Base-by-base conservation (phyloP, 2,888 invertebrate genomes). In the Choristoneura rosaceana region DNA sequence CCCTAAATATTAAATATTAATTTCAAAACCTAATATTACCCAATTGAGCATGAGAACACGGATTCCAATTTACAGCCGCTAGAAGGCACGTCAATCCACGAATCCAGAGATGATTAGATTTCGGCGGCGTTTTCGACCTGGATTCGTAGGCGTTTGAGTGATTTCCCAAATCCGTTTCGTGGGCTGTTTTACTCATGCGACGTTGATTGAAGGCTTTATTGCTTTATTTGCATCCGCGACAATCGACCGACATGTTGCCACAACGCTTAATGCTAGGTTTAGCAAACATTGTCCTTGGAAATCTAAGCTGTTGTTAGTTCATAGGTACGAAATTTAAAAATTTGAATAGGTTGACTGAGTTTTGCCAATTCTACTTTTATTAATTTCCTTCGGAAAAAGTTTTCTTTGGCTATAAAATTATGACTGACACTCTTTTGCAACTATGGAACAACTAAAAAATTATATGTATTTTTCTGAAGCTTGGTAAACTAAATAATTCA, bases 51-150 rank as follows among this genome's bases (percentile, higher is more conserved):
- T 55, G 25, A 4, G 59, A 34, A 15, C 50, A n/a, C 52, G 47
- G 17, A 58, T 62, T 63, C 17, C 47, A 71, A 68, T 71, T 71
- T 61, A 17, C 58, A 58, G 14, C 52, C 67, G 47, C 55, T 63
- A 59, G 14, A 50, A 43, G 47, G 58, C 45, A 62, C n/a, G 34
- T 47, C 70, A 41, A 63, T 55, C n/a, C 65, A 62, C 60, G 64
- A 64, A 59, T 59, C 67, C 43, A 25, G 62, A 68, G 58, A 71
- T 68, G 41, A 71, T 71, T 71, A 25, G 63, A 71, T 71, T 71
- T 71, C 47, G 55, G 52, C 58, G 47, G 58, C 45, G 70, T 17
- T 61, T 61, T 58, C 63, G 47, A 47, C 61, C 62, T 67, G 58
- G 10, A 71, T 71, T 63, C 71, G 47, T 67, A 45, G 41, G 41